Conservation (phyloP, 2,797 vertebrate genomes). For the Danio kyathit region DNA sequence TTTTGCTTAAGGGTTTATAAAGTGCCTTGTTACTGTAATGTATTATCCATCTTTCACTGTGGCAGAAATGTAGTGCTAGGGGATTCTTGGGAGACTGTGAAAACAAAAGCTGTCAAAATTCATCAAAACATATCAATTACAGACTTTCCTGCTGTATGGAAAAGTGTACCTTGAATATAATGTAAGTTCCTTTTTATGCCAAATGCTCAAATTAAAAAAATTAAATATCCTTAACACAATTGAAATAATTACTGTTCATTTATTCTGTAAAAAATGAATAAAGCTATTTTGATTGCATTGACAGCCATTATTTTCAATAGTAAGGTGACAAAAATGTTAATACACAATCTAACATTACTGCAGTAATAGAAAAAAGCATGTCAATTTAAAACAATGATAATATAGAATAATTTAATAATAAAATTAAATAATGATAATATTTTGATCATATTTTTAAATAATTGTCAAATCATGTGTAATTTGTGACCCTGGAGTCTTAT, state of each 20-base stretch:
- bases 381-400: neutral
- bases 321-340: neutral
- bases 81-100: neutral
- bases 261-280: no score
- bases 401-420: no score
- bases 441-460: no score
- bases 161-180: no score
- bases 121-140: no score
- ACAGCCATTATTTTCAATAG: neutral
- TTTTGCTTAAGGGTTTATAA: conserved; percentile 18
- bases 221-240: neutral
- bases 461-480: no score
- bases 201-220: no score
- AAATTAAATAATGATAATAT: no score
- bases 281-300: neutral
- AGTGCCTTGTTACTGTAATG: conserved; percentile 10
- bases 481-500: no score
- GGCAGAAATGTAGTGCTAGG: neutral
- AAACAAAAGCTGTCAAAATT: neutral
- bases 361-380: neutral
- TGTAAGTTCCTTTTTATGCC: no score
- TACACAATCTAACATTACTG: neutral
- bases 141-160: no score
- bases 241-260: neutral
- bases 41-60: neutral